Evolutionary conservation across 2,113 vertebrate species (phyloP), one percentile per base, ranked within the genome.

Genomic region (Oplegnathus fasciatus): DNA sequence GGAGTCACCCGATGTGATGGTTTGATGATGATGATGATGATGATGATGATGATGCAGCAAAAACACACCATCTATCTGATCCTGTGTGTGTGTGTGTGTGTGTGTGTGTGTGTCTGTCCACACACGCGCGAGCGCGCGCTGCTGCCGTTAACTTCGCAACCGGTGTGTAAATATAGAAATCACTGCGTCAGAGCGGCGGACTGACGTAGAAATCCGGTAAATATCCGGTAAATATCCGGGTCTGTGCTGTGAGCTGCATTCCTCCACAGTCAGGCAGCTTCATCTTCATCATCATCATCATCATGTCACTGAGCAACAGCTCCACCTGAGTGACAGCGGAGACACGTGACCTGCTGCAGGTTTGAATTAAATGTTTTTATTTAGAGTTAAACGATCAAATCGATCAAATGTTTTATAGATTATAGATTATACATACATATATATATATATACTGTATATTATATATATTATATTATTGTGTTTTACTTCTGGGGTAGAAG

Each of bases 151-250:
- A 65, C 32, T 71, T 65, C 24, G 42, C 69, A 30, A 34, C 65
- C 20, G 13, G 32, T 64, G 83, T 72, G 79, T 91, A 89, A 80
- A 90, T 90, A 80, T 93, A 91, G 88, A 89, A 66, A 32, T 8
- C 22, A 37, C 61, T 90, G 86, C 89, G 91, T 93, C 91, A 91
- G 32, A 82, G 26, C 54, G n/a, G 77, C 50, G 48, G 40, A 55
- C 22, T 87, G 89, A 92, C 85, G 89, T 88, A 50, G 7, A 55
- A 58, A 80, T 1, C 10, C 60, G 44, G 54, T 4, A 46, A 46
- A 76, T 54, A 80, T 1, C 10, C 60, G 44, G 54, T 2, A 46
- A 46, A 76, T 60, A 22, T 69, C 37, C 9, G 58, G 18, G 48
- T 42, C 42, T 28, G 50, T 46, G 60, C 8, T 14, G 14, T 15